phyloP scores from a whole-genome alignment of 2,113 vertebrate species.

The Nesoenas mayeri region DNA sequence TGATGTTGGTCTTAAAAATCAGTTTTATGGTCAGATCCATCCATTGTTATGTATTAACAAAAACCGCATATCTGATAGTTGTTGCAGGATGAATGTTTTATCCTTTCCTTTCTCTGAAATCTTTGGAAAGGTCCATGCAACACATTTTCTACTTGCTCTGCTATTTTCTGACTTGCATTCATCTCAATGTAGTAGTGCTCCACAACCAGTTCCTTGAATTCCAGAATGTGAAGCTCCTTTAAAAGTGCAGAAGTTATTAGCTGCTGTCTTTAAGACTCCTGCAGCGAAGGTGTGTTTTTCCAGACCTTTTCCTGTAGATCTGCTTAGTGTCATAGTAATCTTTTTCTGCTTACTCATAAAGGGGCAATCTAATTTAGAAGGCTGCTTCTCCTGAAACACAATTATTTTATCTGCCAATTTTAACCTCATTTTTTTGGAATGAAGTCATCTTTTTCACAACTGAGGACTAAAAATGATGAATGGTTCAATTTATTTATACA shows the following conservation, averaged over 20 bases:
- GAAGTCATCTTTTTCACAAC: not conserved
- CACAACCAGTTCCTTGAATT: not conserved
- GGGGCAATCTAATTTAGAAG: conserved; percentile 45
- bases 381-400: not conserved
- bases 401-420: conserved; percentile 39
- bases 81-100: not conserved
- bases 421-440: not conserved
- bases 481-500: conserved; percentile 10
- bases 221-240: not conserved
- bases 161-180: not conserved
- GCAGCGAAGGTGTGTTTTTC: conserved; percentile 55
- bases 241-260: not conserved
- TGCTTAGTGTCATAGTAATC: conserved; percentile 31
- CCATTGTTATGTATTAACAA: not conserved
- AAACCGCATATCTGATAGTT: not conserved
- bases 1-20: not conserved
- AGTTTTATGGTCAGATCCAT: not conserved
- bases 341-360: conserved; percentile 59
- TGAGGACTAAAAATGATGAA: conserved; percentile 11
- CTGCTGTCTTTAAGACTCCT: conserved; percentile 50
- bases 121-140: not conserved
- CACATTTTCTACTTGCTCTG: not conserved
- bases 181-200: not conserved
- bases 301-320: not conserved
- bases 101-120: not conserved